Conservation (phyloP, 1,140 invertebrate genomes). For the Ceratina australensis region DNA sequence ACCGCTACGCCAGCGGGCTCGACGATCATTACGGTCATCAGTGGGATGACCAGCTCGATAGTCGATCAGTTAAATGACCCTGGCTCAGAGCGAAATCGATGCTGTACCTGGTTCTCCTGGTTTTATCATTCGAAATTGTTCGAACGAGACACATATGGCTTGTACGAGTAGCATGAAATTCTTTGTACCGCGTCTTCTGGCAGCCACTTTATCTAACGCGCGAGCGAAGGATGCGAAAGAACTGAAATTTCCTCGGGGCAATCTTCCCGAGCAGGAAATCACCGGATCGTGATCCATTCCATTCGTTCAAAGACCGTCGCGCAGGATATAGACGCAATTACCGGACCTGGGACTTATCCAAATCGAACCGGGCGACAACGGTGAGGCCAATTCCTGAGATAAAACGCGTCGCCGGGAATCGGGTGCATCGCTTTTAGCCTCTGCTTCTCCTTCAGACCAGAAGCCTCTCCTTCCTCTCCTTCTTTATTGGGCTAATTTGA, state of each 20-base stretch:
- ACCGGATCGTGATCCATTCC: constrained; percentile 57
- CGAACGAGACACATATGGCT: no score
- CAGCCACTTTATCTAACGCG: no score
- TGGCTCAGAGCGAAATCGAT: constrained; percentile 55
- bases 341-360: constrained; percentile 47
- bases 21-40: constrained; percentile 67
- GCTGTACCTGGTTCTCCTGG: constrained; percentile 2
- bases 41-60: constrained; percentile 68
- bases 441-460: neutral
- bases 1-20: constrained; percentile 60
- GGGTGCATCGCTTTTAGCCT: constrained; percentile 8
- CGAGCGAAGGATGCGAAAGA: neutral
- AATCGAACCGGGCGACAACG: neutral
- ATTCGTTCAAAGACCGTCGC: constrained; percentile 23
- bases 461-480: constrained; percentile 5
- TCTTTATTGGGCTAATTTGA: constrained; percentile 73
- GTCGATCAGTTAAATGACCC: constrained; percentile 70
- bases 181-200: neutral
- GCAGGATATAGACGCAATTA: constrained; percentile 58
- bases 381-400: constrained; percentile 33
- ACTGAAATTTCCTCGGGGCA: constrained; percentile 19
- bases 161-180: neutral
- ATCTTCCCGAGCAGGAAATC: neutral
- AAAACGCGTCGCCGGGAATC: constrained; percentile 42
- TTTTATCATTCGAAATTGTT: no score